Evolutionary conservation across 1,140 invertebrate genomes (phyloP).

Genomic region (Agraylea sexmaculata): DNA sequence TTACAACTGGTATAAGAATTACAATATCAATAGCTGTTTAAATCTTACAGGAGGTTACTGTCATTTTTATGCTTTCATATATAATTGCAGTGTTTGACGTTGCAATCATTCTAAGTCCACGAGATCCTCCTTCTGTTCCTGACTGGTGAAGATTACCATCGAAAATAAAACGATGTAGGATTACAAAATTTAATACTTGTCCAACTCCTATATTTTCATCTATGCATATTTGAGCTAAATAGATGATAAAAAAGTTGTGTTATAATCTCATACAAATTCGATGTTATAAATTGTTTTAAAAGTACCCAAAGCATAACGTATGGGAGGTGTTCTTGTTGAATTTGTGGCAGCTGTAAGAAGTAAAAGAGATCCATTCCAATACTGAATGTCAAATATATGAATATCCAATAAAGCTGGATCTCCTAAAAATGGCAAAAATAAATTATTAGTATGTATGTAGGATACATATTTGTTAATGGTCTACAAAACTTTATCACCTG

Average conservation of each 20-base stretch:
- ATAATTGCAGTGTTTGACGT: constrained; percentile 12
- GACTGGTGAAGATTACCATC: not conserved
- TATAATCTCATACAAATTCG: constrained; percentile 4
- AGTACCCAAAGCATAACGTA: constrained; percentile 58
- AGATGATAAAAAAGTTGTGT: constrained; percentile 2
- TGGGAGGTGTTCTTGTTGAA: constrained; percentile 46
- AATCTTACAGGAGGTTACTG: constrained; percentile 15
- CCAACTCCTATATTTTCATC: constrained; percentile 24
- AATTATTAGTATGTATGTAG: not conserved
- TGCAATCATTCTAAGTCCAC: constrained; percentile 10
- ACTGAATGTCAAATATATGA: constrained; percentile 32
- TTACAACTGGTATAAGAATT: not conserved
- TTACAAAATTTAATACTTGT: constrained; percentile 20
- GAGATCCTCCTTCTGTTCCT: not conserved
- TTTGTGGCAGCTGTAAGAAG: constrained; percentile 63
- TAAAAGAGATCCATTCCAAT: constrained; percentile 52
- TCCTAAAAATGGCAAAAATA: constrained; percentile 22
- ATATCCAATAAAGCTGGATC: constrained; percentile 55
- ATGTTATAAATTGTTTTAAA: constrained; percentile 5
- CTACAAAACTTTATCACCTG: constrained; percentile 9
- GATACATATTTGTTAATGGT: not conserved
- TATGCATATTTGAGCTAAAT: constrained; percentile 27
- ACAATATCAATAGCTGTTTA: not conserved
- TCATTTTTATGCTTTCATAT: constrained; percentile 13
- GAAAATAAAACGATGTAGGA: not conserved